Conservation (phyloP, 2,113 vertebrate genomes). For the Charina bottae region DNA sequence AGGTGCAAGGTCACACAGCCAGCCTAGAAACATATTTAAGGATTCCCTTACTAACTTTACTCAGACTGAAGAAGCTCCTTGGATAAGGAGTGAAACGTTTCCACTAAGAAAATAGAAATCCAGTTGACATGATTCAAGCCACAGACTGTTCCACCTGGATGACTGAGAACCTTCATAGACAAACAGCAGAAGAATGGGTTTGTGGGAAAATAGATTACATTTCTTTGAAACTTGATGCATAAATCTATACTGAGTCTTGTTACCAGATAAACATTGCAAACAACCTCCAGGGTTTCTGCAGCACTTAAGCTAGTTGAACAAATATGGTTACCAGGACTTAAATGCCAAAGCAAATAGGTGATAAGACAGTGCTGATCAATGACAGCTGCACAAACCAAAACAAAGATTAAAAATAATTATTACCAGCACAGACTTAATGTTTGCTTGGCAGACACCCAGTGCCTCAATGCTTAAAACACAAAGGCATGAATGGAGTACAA, state of each 20-base stretch:
- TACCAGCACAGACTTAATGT: slow-evolving; percentile 26
- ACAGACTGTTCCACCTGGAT: too few relatives aligned
- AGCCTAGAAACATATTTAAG: too few relatives aligned
- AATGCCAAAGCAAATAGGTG: slow-evolving; percentile 15
- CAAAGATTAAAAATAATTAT: slow-evolving; percentile 39
- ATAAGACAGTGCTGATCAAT: slow-evolving; percentile 29
- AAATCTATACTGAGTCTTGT: background rate
- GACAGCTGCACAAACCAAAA: slow-evolving; percentile 34
- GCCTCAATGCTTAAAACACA: background rate
- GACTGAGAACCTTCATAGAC: too few relatives aligned
- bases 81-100: too few relatives aligned
- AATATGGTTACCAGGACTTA: slow-evolving; percentile 24
- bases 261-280: slow-evolving; percentile 11
- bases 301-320: slow-evolving; percentile 33
- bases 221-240: slow-evolving; percentile 10
- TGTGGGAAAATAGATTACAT: background rate
- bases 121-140: too few relatives aligned
- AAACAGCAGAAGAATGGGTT: background rate
- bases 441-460: slow-evolving; percentile 33
- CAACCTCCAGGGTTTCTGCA: background rate
- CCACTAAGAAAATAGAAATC: too few relatives aligned
- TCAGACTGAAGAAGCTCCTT: too few relatives aligned
- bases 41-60: too few relatives aligned
- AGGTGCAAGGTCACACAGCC: too few relatives aligned
- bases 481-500: background rate